Evolutionary conservation across 2,797 vertebrate species (phyloP).

Genomic region (Orientallactaga sibirica): DNA sequence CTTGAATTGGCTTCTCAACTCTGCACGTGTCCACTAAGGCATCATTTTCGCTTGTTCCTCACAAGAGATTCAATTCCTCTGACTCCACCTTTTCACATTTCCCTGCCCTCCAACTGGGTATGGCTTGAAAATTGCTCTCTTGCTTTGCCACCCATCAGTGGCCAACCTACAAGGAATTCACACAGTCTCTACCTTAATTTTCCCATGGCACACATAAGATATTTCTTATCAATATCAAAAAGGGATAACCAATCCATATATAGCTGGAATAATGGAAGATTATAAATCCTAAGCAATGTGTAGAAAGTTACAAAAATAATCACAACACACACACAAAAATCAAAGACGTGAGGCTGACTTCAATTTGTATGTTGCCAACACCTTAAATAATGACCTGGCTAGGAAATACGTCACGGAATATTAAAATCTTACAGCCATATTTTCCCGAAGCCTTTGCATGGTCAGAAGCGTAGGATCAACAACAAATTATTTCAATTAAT

Average conservation of each 20-base stretch:
- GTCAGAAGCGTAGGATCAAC: neutral
- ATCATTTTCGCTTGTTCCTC: neutral
- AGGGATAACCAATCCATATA: neutral
- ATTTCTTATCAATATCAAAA: neutral
- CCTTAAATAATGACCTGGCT: constrained; percentile 5
- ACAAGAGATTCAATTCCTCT: neutral
- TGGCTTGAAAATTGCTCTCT: neutral
- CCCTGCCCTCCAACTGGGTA: neutral
- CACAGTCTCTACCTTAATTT: too few relatives aligned
- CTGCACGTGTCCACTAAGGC: neutral
- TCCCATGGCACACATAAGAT: neutral
- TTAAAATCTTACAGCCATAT: neutral
- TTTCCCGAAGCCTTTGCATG: constrained; percentile 40
- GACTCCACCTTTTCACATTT: neutral
- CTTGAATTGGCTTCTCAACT: neutral
- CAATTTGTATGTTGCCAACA: constrained; percentile 5
- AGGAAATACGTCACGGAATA: constrained; percentile 26
- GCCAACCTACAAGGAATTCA: neutral
- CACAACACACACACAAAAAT: neutral
- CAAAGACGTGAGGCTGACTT: neutral
- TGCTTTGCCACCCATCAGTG: neutral
- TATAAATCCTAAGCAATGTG: neutral
- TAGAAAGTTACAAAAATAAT: constrained; percentile 26
- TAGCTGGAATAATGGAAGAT: neutral
- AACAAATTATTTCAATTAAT: neutral